Base-by-base conservation (phyloP, 2,113 vertebrate genomes). In the Oryctolagus cuniculus region DNA sequence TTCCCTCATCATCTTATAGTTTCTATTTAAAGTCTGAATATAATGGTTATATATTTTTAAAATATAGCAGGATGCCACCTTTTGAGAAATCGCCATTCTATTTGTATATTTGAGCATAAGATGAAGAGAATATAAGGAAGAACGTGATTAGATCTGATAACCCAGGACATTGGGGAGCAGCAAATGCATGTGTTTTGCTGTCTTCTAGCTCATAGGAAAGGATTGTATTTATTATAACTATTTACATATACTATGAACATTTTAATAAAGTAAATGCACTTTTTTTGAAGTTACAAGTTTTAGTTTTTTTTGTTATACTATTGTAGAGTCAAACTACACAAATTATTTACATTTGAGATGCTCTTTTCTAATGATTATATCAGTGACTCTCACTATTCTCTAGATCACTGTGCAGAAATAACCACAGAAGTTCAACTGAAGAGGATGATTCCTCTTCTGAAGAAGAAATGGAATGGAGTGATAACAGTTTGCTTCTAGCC, bases 381-480 rank as follows among this genome's bases (percentile, higher is more conserved):
- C 79, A 69, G 0, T 79, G 24, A 96, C 87, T 67, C 87, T 95
- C 96, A 53, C 24, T 95, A 96, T 97, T 94, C 67, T 97, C 22
- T 98, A 99, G 99, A 97, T 97, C 98, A 67, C 86, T 89, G 75
- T 97, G 95, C 87, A 99, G 98, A 98, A 99, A 98, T 86, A 92
- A 95, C 51, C 98, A 98, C 84, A 99, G 98, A 85, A 98, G 98
- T 95, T 99, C 98, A 82, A 98, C 99, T 38, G 99, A 99, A 86
- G 99, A 99, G 64, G 99, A 99, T 74, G 99, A 98, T 91, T 99
- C 98, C 0, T 99, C 99, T 73, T 99, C 99, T 36, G 99, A 99
- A 80, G 99, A 99, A 92, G 99, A 99, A 98, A 99, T 99, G 99
- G 99, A 99, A 64, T 99, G 99, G 99, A 99, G 98, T 51, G 98